Conservation (phyloP, 2,888 invertebrate species). For the Gymnocheta viridis region DNA sequence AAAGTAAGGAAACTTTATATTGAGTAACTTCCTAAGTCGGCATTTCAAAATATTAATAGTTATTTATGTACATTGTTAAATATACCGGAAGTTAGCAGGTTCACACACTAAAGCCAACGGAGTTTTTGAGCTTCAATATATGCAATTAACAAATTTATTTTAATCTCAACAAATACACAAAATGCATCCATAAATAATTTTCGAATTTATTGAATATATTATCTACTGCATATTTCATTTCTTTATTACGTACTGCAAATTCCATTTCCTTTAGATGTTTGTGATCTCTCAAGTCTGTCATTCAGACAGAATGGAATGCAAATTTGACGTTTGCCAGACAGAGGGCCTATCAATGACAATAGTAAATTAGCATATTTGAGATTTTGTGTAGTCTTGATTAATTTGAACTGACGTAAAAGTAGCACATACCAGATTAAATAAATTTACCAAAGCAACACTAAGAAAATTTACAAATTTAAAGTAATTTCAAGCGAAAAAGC, state of each 20-base stretch:
- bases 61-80: too few relatives aligned
- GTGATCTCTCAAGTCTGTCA: not conserved
- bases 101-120: too few relatives aligned
- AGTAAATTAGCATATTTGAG: conserved; percentile 49
- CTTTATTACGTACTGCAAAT: not conserved
- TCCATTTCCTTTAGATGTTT: not conserved
- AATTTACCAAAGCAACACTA: not conserved
- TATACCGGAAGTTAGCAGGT: too few relatives aligned
- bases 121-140: too few relatives aligned
- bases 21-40: too few relatives aligned
- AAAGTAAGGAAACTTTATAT: too few relatives aligned
- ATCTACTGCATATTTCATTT: not conserved
- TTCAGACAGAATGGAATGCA: not conserved
- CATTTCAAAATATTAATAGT: too few relatives aligned
- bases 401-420: conserved; percentile 26
- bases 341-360: conserved; percentile 37
- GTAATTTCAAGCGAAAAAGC: not conserved
- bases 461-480: not conserved
- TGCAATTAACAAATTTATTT: too few relatives aligned
- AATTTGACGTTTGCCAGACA: not conserved
- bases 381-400: conserved; percentile 14
- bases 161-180: not conserved
- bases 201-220: not conserved
- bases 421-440: not conserved
- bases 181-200: not conserved